These are phyloP conservation scores for Toxostoma redivivum DNA, from an alignment of 2,113 vertebrate genomes.

Conservation along the genomic window DNA sequence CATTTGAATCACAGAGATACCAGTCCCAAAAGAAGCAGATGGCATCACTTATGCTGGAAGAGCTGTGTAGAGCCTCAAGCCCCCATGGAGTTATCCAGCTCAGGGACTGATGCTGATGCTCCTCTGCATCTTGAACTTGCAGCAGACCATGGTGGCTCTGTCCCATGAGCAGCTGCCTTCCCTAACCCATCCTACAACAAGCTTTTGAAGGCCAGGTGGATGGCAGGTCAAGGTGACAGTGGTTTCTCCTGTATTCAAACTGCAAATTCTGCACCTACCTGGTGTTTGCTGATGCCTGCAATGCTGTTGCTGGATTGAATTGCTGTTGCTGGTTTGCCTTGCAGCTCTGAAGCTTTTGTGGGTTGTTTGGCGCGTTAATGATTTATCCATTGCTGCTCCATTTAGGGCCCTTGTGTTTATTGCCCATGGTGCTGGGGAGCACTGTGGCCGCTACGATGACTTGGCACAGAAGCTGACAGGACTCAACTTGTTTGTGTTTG, in stretches of 20 bases:
- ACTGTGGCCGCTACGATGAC: constrained; percentile 88
- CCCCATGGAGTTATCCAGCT: background rate
- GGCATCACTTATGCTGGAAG: background rate
- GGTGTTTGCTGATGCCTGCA: background rate
- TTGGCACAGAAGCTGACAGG: constrained; percentile 83
- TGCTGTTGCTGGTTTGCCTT: background rate
- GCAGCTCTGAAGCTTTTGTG: background rate
- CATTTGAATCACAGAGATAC: background rate
- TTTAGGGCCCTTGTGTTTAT: constrained; percentile 89
- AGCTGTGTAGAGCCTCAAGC: background rate
- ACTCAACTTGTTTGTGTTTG: constrained; percentile 85
- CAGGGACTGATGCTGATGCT: background rate
- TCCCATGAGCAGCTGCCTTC: background rate
- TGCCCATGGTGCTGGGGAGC: constrained; percentile 90
- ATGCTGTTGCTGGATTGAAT: background rate
- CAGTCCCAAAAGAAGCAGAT: background rate
- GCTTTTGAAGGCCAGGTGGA: rapidly evolving
- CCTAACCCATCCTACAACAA: background rate
- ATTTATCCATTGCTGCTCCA: constrained; percentile 8
- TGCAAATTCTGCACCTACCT: background rate
- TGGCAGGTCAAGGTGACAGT: background rate
- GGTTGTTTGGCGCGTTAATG: background rate
- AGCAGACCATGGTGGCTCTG: background rate
- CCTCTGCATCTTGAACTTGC: background rate
- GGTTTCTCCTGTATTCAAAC: background rate